phyloP scores from a whole-genome alignment of 2,888 invertebrate species.

The Odontocolon sp. region DNA sequence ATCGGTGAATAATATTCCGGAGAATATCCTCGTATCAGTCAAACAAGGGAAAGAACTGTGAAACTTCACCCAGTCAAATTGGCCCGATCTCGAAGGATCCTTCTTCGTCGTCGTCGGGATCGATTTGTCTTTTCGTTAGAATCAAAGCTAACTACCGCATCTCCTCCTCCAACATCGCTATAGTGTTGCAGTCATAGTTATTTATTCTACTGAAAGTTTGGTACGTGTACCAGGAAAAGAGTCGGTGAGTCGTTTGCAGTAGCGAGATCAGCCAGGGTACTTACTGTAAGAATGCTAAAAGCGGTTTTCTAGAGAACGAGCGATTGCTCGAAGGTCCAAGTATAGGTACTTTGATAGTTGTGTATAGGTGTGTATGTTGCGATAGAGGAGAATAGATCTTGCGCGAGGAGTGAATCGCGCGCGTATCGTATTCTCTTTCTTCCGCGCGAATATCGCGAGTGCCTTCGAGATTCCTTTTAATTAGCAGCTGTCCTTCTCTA shows the following conservation, averaged over 20 bases:
- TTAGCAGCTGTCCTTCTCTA: slow-evolving; percentile 55
- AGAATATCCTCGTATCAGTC: no score
- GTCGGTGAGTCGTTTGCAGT: slow-evolving; percentile 51
- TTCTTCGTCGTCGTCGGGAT: slow-evolving; percentile 17
- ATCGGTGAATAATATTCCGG: no score
- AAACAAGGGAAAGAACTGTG: no score
- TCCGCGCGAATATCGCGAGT: slow-evolving; percentile 58
- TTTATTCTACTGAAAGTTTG: slow-evolving; percentile 49
- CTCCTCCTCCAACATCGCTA: slow-evolving; percentile 18
- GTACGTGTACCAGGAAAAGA: slow-evolving; percentile 58
- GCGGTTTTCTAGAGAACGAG: slow-evolving; percentile 49
- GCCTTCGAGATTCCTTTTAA: slow-evolving; percentile 65
- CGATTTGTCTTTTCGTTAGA: slow-evolving; percentile 42
- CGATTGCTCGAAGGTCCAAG: slow-evolving; percentile 44
- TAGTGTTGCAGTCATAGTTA: slow-evolving; percentile 15
- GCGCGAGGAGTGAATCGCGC: slow-evolving; percentile 51
- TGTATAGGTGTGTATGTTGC: slow-evolving; percentile 36
- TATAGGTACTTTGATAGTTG: slow-evolving; percentile 10
- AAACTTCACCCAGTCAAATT: no score
- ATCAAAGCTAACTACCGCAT: background rate
- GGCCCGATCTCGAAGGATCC: background rate
- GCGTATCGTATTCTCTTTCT: slow-evolving; percentile 41
- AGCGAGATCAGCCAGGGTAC: slow-evolving; percentile 35
- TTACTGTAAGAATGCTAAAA: slow-evolving; percentile 55
- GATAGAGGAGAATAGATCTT: slow-evolving; percentile 47